Conservation (phyloP, 2,888 invertebrate species). For the Buathra laborator region DNA sequence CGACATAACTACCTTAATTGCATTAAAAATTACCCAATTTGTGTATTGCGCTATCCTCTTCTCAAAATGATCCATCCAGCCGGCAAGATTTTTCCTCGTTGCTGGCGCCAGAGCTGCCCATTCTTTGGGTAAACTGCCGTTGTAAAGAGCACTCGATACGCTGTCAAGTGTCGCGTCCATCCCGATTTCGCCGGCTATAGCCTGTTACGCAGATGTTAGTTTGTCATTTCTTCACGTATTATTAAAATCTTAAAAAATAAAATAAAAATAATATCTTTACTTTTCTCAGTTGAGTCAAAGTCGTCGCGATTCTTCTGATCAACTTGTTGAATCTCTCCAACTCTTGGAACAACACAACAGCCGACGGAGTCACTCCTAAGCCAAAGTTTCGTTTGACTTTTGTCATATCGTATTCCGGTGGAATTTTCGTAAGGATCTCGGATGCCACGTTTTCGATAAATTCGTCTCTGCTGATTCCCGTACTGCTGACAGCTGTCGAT, state of each 20-base stretch:
- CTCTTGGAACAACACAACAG: conserved; percentile 95
- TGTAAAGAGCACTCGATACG: conserved; percentile 93
- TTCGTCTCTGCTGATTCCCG: conserved; percentile 93
- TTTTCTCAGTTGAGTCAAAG: conserved; percentile 91
- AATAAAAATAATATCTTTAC: conserved; percentile 68
- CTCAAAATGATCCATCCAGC: conserved; percentile 96
- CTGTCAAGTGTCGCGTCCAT: conserved; percentile 95
- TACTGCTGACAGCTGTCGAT: conserved; percentile 88
- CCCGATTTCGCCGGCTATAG: conserved; percentile 96
- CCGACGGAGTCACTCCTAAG: conserved; percentile 92
- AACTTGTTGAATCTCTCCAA: conserved; percentile 95
- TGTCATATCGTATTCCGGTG: conserved; percentile 92
- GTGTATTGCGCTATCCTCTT: conserved; percentile 90
- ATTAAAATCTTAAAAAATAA: neutral
- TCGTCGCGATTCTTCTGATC: conserved; percentile 89
- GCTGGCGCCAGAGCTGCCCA: conserved; percentile 94
- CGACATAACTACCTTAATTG: neutral
- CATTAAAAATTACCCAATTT: conserved; percentile 88
- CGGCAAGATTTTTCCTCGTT: conserved; percentile 93
- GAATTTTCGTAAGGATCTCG: conserved; percentile 92
- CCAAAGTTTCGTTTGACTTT: conserved; percentile 93
- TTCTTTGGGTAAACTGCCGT: conserved; percentile 92
- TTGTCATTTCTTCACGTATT: conserved; percentile 30
- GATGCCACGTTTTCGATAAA: conserved; percentile 93
- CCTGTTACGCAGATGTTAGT: conserved; percentile 85